Evolutionary conservation across 2,888 invertebrate species (phyloP).

Genomic region (Psylliodes chrysocephalus): DNA sequence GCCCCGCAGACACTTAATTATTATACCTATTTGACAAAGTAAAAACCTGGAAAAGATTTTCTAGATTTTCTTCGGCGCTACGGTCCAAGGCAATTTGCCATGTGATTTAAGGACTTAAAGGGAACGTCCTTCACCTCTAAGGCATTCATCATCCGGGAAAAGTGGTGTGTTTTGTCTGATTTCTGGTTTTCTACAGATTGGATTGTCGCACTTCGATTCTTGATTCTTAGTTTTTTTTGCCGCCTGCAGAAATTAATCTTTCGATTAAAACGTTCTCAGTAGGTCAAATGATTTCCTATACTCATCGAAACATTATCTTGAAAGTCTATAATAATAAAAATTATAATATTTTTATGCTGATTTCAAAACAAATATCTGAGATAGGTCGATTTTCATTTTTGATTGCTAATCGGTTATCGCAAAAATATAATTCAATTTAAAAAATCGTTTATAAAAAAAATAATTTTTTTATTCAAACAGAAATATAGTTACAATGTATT

Average conservation of each 20-base stretch:
- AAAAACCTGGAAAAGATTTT: constrained; percentile 37
- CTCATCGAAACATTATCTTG: too few species aligned
- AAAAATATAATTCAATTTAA: too few species aligned
- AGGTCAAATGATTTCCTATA: not conserved
- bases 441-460: too few species aligned
- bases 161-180: constrained; percentile 16
- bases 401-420: too few species aligned
- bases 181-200: constrained; percentile 13
- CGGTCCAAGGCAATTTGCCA: constrained; percentile 41
- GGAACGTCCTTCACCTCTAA: constrained; percentile 32
- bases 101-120: constrained; percentile 33
- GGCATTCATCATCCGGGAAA: constrained; percentile 35
- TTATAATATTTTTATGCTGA: too few species aligned
- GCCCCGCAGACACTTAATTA: constrained; percentile 55
- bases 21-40: constrained; percentile 43
- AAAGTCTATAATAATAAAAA: too few species aligned
- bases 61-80: constrained; percentile 23
- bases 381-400: too few species aligned
- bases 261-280: not conserved
- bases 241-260: constrained; percentile 8
- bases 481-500: too few species aligned
- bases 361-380: too few species aligned
- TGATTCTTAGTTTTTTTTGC: not conserved
- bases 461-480: too few species aligned
- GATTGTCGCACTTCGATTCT: constrained; percentile 13